Evolutionary conservation across 2,113 vertebrate species (phyloP), one percentile per base, ranked within the genome.

Genomic region (Loxodonta africana): DNA sequence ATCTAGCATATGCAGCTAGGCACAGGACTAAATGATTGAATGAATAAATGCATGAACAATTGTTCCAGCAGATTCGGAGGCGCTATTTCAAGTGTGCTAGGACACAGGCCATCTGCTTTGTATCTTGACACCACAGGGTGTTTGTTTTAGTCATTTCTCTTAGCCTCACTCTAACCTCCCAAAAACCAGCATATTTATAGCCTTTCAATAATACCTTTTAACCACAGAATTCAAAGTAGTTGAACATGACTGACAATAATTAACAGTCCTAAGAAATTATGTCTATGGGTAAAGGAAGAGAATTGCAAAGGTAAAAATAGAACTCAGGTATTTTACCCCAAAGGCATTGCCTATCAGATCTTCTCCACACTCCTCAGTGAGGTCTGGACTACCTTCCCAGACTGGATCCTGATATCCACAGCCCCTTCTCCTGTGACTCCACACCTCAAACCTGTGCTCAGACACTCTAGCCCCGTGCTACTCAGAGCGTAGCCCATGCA

Each of bases 71-170:
- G 83, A 48, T 84, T 91, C 65, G 44, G 62, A 81, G 86, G 63
- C 83, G 77, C 95, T 67, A 8, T 82, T 67, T 93, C 94, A 92
- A 74, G 80, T 44, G 60, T 69, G 86, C 86, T 87, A 86, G 76
- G 91, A 96, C 88, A 91, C 18, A 62, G 91, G 74, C 97, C 93
- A 95, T 95, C 95, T 97, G 89, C 83, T 97, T 97, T 89, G 82
- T 77, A 80, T 96, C 86, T 86, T 88, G 41, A 94, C 83, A 94
- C 94, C 89, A 90, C 71, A 5, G 4, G 33, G 94, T 95, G 85
- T 94, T 96, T 90, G 84, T 67, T 95, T 92, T 44, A 67, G 26
- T 73, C 69, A 11, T 93, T 94, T 91, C 87, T 95, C 81, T 92
- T 51, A n/a, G 51, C 44, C n/a, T 84, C 80, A 51, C 67, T 89